Conservation (phyloP, 30 jellyfish, hydroid and myxozoan genomes). For the Aurelia aurita complex sp. Pacific region DNA sequence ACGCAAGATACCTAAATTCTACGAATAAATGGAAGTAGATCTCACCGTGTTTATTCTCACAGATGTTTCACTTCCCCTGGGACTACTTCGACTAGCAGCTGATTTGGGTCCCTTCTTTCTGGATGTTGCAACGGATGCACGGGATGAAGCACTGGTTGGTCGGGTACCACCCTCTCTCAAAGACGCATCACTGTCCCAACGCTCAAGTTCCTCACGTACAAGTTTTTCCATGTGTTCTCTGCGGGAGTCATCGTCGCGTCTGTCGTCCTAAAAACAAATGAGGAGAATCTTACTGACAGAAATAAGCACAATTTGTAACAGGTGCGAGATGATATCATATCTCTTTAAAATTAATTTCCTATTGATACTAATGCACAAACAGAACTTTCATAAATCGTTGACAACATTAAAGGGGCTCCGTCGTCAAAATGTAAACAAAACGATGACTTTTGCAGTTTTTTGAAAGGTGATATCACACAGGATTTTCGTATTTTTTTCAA, state of each 20-base stretch:
- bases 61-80: constrained; percentile 72
- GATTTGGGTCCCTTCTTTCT: constrained; percentile 53
- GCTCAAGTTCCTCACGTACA: constrained; percentile 93
- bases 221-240: constrained; percentile 93
- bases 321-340: no score
- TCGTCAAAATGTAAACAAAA: no score
- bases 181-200: constrained; percentile 88
- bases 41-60: constrained; percentile 68
- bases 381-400: no score
- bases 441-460: no score
- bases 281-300: no score
- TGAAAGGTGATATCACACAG: no score
- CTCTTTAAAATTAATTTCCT: no score
- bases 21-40: background rate
- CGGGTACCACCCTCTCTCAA: constrained; percentile 64
- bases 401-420: no score
- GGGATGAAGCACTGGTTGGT: constrained; percentile 70
- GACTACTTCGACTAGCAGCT: constrained; percentile 59
- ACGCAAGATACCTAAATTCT: no score
- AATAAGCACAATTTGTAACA: no score
- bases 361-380: no score
- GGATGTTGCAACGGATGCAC: constrained; percentile 48
- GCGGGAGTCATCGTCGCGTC: constrained; percentile 81
- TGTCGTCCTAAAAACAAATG: constrained; percentile 52
- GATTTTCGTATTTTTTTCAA: no score